These are phyloP conservation scores for Brachyalestes nurse DNA, from an alignment of 2,797 vertebrate genomes.

Conservation along the genomic window DNA sequence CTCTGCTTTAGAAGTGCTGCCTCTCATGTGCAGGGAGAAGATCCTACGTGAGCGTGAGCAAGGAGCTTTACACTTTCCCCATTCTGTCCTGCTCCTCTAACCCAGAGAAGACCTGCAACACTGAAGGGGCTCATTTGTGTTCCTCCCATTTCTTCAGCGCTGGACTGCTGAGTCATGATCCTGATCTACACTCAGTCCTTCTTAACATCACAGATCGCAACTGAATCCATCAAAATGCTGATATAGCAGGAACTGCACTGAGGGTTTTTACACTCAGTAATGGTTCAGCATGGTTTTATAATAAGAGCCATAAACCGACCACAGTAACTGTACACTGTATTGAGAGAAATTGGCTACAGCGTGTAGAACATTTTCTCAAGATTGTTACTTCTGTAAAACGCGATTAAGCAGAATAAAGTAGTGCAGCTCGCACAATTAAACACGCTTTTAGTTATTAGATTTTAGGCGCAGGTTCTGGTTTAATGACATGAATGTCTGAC, in stretches of 20 bases:
- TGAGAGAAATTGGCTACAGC: background rate
- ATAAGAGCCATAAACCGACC: background rate
- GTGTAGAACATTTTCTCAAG: no score
- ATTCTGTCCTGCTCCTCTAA: background rate
- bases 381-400: no score
- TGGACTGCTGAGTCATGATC: constrained; percentile 1
- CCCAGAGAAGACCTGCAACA: background rate
- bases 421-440: no score
- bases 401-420: no score
- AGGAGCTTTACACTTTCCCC: background rate
- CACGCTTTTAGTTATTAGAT: no score
- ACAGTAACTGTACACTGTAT: background rate
- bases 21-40: constrained; percentile 49
- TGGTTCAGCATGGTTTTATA: background rate
- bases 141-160: background rate
- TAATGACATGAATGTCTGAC: no score
- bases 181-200: no score
- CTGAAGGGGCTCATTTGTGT: background rate
- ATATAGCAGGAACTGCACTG: background rate
- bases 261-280: background rate
- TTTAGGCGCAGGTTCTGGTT: no score
- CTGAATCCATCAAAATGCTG: background rate
- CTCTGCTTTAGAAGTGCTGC: constrained; percentile 24
- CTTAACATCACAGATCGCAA: background rate
- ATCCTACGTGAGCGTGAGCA: background rate